Percentiles rank a stretch among this genome's conserved stretches.
Conservation (phyloP, 2,888 invertebrate genomes). For the Heliothis peltigera region DNA sequence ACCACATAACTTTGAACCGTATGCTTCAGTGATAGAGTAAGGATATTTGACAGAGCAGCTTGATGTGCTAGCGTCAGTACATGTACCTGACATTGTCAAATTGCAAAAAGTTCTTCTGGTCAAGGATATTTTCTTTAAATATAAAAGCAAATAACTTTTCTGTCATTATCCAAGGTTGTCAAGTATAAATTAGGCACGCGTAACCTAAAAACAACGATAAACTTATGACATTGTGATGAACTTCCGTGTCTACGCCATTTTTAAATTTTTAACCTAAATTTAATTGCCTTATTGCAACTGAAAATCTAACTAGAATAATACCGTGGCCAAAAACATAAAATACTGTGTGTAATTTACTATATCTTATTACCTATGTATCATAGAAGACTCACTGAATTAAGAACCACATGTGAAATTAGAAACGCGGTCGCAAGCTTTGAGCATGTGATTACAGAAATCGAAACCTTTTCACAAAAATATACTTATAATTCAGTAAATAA, state of each 20-base stretch:
- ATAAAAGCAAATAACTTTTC: background rate
- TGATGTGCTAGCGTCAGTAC: too few relatives aligned
- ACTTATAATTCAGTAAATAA: background rate
- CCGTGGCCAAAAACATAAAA: slow-evolving; percentile 17
- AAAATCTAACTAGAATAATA: slow-evolving; percentile 3
- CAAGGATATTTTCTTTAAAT: background rate
- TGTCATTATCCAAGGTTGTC: slow-evolving; percentile 6
- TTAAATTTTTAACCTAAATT: slow-evolving; percentile 4
- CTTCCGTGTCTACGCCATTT: slow-evolving; percentile 19
- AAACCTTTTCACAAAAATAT: slow-evolving; percentile 1
- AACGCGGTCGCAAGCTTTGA: slow-evolving; percentile 30
- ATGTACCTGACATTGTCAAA: too few relatives aligned
- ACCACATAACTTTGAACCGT: too few relatives aligned
- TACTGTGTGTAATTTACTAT: slow-evolving; percentile 4
- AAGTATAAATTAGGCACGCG: background rate
- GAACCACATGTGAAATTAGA: slow-evolving; percentile 20
- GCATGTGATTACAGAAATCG: slow-evolving; percentile 29
- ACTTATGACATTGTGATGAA: slow-evolving; percentile 38
- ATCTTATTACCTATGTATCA: too few relatives aligned
- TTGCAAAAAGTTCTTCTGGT: background rate
- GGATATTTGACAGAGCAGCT: too few relatives aligned
- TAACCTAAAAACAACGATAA: slow-evolving; percentile 35
- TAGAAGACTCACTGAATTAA: slow-evolving; percentile 7
- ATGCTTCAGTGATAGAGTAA: too few relatives aligned
- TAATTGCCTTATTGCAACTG: background rate